A percentile compares a stretch with the other conserved stretches of the same genome.
phyloP scores from a whole-genome alignment of 2,888 invertebrate genomes.

The Drosophila koepferae region DNA sequence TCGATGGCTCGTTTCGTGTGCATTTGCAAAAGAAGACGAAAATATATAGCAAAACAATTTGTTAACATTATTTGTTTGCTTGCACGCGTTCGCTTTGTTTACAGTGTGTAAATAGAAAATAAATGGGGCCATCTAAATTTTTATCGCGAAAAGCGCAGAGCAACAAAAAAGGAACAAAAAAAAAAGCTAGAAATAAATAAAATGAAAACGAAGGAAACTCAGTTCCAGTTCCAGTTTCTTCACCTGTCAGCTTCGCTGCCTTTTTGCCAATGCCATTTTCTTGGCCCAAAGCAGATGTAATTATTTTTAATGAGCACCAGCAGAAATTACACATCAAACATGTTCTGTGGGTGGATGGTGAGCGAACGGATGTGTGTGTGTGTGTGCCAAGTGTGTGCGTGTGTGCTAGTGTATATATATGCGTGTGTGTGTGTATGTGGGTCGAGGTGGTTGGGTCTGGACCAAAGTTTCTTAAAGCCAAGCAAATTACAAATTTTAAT shows the following conservation, averaged over 20 bases:
- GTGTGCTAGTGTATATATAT: too few relatives aligned
- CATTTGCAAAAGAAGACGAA: constrained; percentile 2
- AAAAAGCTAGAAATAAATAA: not conserved
- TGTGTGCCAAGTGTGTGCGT: not conserved
- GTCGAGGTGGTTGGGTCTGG: constrained; percentile 32
- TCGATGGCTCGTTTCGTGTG: constrained; percentile 5
- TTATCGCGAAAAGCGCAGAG: constrained; percentile 41
- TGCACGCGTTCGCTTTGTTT: constrained; percentile 38
- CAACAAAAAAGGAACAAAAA: not conserved
- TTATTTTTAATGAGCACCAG: constrained; percentile 79
- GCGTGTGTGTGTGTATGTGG: constrained; percentile 42
- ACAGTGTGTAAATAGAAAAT: constrained; percentile 59
- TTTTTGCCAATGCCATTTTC: constrained; percentile 59
- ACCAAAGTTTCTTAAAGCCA: constrained; percentile 39
- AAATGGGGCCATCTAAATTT: constrained; percentile 60
- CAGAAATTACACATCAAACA: constrained; percentile 78
- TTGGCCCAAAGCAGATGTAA: constrained; percentile 73
- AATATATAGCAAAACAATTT: constrained; percentile 12
- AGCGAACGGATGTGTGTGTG: constrained; percentile 11
- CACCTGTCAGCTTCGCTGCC: constrained; percentile 62
- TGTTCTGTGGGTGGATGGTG: constrained; percentile 13
- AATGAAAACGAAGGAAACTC: constrained; percentile 25
- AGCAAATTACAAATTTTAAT: constrained; percentile 42
- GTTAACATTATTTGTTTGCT: constrained; percentile 43
- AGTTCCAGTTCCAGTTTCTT: constrained; percentile 48